A percentile compares a stretch with the other conserved stretches of the same genome.
Conservation (phyloP, 2,888 invertebrate genomes). For the Salticus scenicus region DNA sequence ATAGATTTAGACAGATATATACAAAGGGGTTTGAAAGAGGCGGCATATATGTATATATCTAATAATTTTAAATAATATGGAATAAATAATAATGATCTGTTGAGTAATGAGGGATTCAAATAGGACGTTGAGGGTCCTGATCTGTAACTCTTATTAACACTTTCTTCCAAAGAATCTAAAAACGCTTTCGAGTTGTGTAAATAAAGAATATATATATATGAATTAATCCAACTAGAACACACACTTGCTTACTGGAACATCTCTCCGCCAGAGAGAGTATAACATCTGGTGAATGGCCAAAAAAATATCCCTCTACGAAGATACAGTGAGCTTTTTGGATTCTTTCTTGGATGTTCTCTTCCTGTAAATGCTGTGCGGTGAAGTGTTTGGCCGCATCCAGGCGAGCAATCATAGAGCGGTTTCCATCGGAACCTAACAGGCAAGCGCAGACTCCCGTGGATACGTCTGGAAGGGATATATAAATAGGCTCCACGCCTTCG, state of each 20-base stretch:
- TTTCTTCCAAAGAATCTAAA: too few species aligned
- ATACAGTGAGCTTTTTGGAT: slow-evolving; percentile 40
- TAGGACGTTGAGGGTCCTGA: too few species aligned
- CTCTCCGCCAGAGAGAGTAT: slow-evolving; percentile 28
- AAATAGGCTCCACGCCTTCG: slow-evolving; percentile 54
- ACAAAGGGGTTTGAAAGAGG: too few species aligned
- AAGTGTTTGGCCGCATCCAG: slow-evolving; percentile 52
- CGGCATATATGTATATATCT: too few species aligned
- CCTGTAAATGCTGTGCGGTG: slow-evolving; percentile 24
- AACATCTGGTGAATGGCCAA: slow-evolving; percentile 40
- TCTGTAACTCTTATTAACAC: too few species aligned
- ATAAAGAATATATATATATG: too few species aligned
- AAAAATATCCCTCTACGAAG: slow-evolving; percentile 56
- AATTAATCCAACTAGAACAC: too few species aligned
- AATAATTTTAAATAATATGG: too few species aligned
- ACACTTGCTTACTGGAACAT: slow-evolving; percentile 7
- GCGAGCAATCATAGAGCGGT: slow-evolving; percentile 49
- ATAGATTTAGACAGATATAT: too few species aligned
- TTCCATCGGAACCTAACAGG: slow-evolving; percentile 33
- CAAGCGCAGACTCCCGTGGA: slow-evolving; percentile 65
- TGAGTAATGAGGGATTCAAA: too few species aligned
- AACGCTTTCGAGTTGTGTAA: too few species aligned
- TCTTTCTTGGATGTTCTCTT: slow-evolving; percentile 10
- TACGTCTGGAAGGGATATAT: slow-evolving; percentile 2
- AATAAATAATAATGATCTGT: too few species aligned